Evolutionary conservation across 2,113 vertebrate species (phyloP).

Genomic region (Butastur rufipennis): DNA sequence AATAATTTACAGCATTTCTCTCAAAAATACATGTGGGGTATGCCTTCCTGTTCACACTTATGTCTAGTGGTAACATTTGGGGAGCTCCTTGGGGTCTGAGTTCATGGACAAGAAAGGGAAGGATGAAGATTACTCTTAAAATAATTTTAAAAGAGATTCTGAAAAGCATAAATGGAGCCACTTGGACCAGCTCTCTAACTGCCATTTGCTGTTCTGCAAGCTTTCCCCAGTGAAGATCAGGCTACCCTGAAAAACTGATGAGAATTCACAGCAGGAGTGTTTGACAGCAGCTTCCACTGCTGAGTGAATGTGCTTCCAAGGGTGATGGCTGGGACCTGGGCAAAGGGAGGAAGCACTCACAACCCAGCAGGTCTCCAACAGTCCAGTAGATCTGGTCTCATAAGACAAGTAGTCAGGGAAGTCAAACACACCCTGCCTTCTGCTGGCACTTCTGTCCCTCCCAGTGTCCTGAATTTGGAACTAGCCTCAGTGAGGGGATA

Average conservation of each 20-base stretch:
- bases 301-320: fast-evolving
- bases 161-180: neutral
- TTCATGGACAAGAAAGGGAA: neutral
- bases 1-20: neutral
- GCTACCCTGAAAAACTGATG: neutral
- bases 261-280: neutral
- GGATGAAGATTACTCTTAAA: neutral
- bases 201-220: neutral
- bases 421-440: neutral
- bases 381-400: neutral
- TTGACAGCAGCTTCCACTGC: neutral
- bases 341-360: neutral
- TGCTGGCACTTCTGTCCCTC: neutral
- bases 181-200: neutral
- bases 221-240: neutral
- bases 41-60: neutral
- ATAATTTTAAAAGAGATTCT: neutral
- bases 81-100: neutral
- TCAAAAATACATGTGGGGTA: neutral
- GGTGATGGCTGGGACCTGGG: neutral
- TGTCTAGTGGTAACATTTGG: neutral
- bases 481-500: neutral
- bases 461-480: neutral
- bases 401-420: neutral
- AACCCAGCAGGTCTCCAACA: neutral